A percentile compares a stretch with the other conserved stretches of the same genome.
These are phyloP conservation scores for Catamblyrhynchus diadema DNA, from an alignment of 2,797 vertebrate genomes.

Conservation along the genomic window DNA sequence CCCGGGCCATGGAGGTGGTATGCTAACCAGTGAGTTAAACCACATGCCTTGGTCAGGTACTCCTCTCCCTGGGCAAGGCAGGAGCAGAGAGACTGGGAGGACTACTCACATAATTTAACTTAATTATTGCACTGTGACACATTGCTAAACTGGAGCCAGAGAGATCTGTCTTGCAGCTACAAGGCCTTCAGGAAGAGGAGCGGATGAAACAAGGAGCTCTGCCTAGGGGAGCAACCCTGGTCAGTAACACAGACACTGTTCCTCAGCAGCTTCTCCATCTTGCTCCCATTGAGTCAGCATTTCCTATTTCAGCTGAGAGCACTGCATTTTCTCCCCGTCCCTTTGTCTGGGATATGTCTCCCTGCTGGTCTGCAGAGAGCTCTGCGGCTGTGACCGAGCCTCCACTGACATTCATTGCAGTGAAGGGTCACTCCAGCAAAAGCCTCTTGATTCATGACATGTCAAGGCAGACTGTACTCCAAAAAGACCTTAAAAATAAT, in stretches of 20 bases:
- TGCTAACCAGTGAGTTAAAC: not conserved
- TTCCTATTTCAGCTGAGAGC: not conserved
- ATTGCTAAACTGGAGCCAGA: not conserved
- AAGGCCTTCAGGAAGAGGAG: not conserved
- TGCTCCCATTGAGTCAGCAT: not conserved
- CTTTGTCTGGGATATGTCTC: not conserved
- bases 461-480: not conserved
- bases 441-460: not conserved
- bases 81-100: not conserved
- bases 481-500: not conserved
- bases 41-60: not conserved
- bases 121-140: rapidly evolving
- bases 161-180: not conserved
- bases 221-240: not conserved
- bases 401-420: not conserved
- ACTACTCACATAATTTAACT: not conserved
- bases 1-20: not conserved
- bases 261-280: not conserved
- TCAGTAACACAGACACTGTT: not conserved
- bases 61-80: not conserved
- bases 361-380: not conserved
- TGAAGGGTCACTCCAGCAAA: not conserved
- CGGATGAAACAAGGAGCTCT: not conserved
- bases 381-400: not conserved
- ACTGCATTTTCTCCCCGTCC: not conserved